phyloP scores from a whole-genome alignment of 1,140 invertebrate genomes.

The Drosophila setifemur region DNA sequence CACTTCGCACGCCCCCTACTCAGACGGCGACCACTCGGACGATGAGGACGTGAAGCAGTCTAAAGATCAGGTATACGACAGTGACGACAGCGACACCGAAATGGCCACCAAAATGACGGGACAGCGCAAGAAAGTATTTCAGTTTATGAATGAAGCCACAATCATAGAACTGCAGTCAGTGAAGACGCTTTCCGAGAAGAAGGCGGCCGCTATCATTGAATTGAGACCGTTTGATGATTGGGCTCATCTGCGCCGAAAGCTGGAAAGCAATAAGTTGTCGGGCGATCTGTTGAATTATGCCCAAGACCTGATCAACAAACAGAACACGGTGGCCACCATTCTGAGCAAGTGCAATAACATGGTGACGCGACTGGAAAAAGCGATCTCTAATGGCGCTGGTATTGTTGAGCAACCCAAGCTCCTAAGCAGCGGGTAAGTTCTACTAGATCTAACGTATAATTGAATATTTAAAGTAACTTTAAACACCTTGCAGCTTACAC shows the following conservation, averaged over 20 bases:
- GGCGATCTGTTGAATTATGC: conserved; percentile 89
- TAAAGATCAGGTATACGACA: conserved; percentile 82
- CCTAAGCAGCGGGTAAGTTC: conserved; percentile 83
- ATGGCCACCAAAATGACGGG: conserved; percentile 86
- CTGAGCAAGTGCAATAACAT: conserved; percentile 90
- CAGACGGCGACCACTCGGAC: conserved; percentile 66
- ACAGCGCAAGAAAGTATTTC: conserved; percentile 89
- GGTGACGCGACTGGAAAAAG: conserved; percentile 87
- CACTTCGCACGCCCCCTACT: conserved; percentile 47
- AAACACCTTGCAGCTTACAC: conserved; percentile 84
- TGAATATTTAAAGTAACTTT: not conserved
- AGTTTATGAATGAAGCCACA: conserved; percentile 88
- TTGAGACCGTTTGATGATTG: conserved; percentile 88
- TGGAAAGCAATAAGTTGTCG: conserved; percentile 87
- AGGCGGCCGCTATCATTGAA: conserved; percentile 87
- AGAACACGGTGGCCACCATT: conserved; percentile 87
- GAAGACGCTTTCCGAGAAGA: conserved; percentile 88
- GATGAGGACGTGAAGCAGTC: conserved; percentile 65
- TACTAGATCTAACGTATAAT: too few relatives aligned
- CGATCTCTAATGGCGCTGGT: conserved; percentile 87
- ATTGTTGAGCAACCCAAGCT: conserved; percentile 87
- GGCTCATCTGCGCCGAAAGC: conserved; percentile 88
- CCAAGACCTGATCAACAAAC: conserved; percentile 87
- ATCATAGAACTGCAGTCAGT: conserved; percentile 87
- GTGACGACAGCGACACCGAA: conserved; percentile 89